Conservation (phyloP, 2,113 vertebrate species). For the Gila orcuttii region DNA sequence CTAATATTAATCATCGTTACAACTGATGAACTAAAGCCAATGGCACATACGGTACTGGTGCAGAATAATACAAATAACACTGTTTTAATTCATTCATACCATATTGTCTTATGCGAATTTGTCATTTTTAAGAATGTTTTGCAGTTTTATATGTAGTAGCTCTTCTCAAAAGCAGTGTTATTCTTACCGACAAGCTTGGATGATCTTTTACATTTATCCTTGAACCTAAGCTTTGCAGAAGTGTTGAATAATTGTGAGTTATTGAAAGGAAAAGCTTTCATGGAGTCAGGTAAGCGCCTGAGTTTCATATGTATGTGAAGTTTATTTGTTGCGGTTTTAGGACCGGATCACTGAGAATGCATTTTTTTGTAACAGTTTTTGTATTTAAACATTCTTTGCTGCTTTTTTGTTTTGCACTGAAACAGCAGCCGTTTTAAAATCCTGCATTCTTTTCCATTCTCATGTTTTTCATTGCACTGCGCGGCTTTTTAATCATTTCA, state of each 20-base stretch:
- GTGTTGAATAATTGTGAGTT: background rate
- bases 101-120: background rate
- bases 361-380: background rate
- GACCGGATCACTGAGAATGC: background rate
- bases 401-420: background rate
- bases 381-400: background rate
- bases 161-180: background rate
- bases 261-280: background rate
- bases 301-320: background rate
- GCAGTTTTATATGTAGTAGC: no score
- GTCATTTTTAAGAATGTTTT: constrained; percentile 12
- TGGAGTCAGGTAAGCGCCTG: background rate
- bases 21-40: background rate
- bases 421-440: background rate
- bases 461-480: no score
- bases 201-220: background rate
- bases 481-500: no score
- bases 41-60: background rate
- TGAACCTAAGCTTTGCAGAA: background rate
- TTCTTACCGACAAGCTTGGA: background rate
- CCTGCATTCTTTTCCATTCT: background rate
- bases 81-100: background rate
- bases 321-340: background rate
- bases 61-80: background rate
- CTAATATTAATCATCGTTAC: background rate